Base-by-base conservation (phyloP, 2,797 vertebrate genomes). In the Kryptolebias ocellatus region DNA sequence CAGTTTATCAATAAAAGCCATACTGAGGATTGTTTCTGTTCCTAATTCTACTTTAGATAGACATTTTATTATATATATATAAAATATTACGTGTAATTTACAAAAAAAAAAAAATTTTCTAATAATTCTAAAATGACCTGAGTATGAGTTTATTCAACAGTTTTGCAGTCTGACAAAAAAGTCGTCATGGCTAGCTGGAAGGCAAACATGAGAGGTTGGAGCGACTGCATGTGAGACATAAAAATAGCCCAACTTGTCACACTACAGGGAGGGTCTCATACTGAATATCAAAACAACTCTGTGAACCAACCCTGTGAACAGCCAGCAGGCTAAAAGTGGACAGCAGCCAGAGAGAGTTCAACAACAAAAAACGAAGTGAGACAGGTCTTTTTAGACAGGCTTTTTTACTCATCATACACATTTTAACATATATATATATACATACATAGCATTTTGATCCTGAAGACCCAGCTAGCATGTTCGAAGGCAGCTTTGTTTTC, bases 241-340 rank as follows among this genome's bases (percentile, higher is more conserved):
- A 92, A 94, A 94, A 95, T 94, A 95, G 91, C 81, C 67, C 68
- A 56, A 70, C 70, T 83, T 81, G 87, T 90, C 83, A 89, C 82
- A 73, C 81, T 76, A 71, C 68, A 61, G 87, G 86, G 85, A 86
- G 83, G 84, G 69, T 78, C 81, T 88, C 89, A 72, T 90, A 87
- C 85, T 64, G 20, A 84, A 90, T 92, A 86, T 90, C 92, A 93
- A 92, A 94, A 94, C 93, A 94, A 85, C 70, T 74, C 80, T 61
- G 64, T 79, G 76, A 79, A 83, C 72, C 68, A 67, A 63, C 62
- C 64, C 67, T 76, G 64, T 15, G 66, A 86, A 75, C 80, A 78
- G 83, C 84, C 74, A 20, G 78, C 51, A 64, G 83, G 74, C 78
- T 78, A 56, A 76, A 20, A 74, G 82, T 86, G 83, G 86, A 80